Evolutionary conservation across 1,140 invertebrate genomes (phyloP).

Genomic region (Caerostris darwini): DNA sequence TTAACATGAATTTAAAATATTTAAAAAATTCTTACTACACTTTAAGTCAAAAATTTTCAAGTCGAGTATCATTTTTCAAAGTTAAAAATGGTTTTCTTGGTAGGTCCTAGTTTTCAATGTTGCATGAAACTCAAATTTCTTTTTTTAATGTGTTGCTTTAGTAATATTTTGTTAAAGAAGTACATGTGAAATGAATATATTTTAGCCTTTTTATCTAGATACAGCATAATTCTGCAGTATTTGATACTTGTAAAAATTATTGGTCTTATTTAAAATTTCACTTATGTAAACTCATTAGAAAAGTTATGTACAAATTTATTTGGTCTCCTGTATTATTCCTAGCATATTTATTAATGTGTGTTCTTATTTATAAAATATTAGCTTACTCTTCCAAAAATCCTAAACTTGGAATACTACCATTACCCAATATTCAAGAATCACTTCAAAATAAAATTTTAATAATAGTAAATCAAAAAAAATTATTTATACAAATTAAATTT

Average conservation of each 20-base stretch:
- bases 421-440: neutral
- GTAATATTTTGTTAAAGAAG: neutral
- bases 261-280: too few species aligned
- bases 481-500: neutral
- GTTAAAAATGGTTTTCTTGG: neutral
- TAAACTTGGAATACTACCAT: neutral
- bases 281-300: too few species aligned
- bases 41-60: neutral
- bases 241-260: neutral
- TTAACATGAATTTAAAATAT: neutral
- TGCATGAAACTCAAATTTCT: neutral
- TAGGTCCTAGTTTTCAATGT: neutral
- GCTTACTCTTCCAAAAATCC: neutral
- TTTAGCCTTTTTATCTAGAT: neutral
- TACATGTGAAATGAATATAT: neutral
- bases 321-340: too few species aligned
- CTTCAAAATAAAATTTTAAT: neutral
- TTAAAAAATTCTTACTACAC: neutral
- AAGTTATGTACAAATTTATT: too few species aligned
- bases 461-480: neutral
- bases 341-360: too few species aligned
- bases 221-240: neutral
- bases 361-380: too few species aligned
- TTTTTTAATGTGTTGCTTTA: neutral
- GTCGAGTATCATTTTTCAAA: neutral